Evolutionary conservation across 2,797 vertebrate species (phyloP), one percentile per base, ranked within the genome.

Genomic region (Etheostoma perlongum): DNA sequence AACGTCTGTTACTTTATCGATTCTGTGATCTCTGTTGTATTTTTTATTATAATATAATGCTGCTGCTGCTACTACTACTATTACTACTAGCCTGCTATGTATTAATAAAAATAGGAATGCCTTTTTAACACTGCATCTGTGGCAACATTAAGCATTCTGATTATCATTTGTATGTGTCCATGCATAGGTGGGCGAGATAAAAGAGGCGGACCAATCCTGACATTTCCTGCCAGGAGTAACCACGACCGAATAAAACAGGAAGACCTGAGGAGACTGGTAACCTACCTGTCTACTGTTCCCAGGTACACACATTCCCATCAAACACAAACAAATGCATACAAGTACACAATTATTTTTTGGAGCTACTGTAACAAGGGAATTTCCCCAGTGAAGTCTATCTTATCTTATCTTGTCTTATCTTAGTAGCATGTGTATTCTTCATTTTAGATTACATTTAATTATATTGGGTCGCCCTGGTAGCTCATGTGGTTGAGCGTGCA

Each of bases 231-330:
- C 80, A 94, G 98, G 74, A 98, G 98, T 89, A 99, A 99, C 95
- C 98, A 99, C 4, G 98, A 99, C 95, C 96, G 98, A 96, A 99
- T 99, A 98, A 97, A 98, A 86, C 97, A 99, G 81, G 98, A 99
- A 85, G 98, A 99, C 84, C 95, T 99, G 88, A 94, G 96, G 91
- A 96, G 96, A 92, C 97, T 99, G 70, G 97, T 99, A 18, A 98
- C 97, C 66, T 99, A 99, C 94, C 95, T 99, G 94, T 98, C 98
- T 70, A 98, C 97, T 0, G 97, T 99, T 73, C 98, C 98, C 92
- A 99, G 98, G 98, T 99, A 84, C 6, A 48, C 25, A 19, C 55
- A 30, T 0, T 11, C 12, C 40, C 40, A 53, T 42, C 54, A 13
- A 19, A 47, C 48, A 36, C 58, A 30, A 16, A 30, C 21, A 53